Evolutionary conservation across 2,888 invertebrate genomes (phyloP).

Genomic region (Drosophila vallismaia): DNA sequence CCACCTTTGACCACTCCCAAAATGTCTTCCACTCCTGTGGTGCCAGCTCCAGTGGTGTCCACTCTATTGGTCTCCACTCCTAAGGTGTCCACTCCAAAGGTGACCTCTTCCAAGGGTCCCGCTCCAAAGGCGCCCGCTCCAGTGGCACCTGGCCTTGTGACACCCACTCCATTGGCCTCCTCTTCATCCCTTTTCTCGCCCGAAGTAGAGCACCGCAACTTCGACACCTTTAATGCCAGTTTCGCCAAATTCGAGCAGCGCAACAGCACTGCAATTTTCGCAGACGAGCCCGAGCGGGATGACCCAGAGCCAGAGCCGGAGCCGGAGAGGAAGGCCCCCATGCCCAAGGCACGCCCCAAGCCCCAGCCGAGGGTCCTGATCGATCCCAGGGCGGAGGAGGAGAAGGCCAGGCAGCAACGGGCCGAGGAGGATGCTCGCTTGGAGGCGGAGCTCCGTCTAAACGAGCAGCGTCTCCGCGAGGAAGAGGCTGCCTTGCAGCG

Average conservation of each 20-base stretch:
- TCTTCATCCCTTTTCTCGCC: slow-evolving; percentile 59
- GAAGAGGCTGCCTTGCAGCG: slow-evolving; percentile 69
- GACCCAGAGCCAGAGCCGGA: slow-evolving; percentile 20
- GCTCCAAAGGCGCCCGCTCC: not conserved
- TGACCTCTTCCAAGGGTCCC: not conserved
- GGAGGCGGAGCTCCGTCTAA: slow-evolving; percentile 68
- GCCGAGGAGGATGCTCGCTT: slow-evolving; percentile 71
- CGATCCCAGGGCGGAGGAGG: slow-evolving; percentile 36
- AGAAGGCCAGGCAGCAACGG: slow-evolving; percentile 36
- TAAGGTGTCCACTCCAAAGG: not conserved
- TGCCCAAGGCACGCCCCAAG: slow-evolving; percentile 34
- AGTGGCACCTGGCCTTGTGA: not conserved
- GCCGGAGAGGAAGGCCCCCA: slow-evolving; percentile 6
- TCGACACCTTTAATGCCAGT: slow-evolving; percentile 74
- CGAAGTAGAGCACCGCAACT: slow-evolving; percentile 67
- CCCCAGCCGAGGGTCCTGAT: slow-evolving; percentile 56
- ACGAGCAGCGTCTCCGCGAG: slow-evolving; percentile 68
- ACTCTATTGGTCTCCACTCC: not conserved
- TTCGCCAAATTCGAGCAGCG: slow-evolving; percentile 79
- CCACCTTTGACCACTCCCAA: not conserved
- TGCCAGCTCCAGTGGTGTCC: not conserved
- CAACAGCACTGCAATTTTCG: slow-evolving; percentile 72
- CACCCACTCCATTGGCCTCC: not conserved
- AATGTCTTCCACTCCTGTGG: not conserved
- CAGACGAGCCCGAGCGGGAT: slow-evolving; percentile 50